Percentiles rank a stretch among this genome's conserved stretches.
phyloP scores from a whole-genome alignment of 2,888 invertebrate species.

The Operophtera brumata region DNA sequence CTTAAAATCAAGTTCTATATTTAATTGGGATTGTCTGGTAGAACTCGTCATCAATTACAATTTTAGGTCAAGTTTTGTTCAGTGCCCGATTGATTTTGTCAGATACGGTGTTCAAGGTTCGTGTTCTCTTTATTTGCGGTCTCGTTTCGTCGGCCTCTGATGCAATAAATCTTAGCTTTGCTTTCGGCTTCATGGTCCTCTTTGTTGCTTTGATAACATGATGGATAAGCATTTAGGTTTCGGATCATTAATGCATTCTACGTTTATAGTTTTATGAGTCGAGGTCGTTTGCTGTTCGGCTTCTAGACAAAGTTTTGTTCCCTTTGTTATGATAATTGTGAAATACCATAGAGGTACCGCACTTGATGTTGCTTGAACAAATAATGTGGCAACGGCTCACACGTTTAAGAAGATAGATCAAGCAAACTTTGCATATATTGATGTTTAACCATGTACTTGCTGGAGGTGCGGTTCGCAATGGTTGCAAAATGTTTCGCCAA shows the following conservation, averaged over 20 bases:
- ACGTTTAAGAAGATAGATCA: conserved; percentile 24
- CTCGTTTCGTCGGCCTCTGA: conserved; percentile 77
- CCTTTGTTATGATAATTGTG: conserved; percentile 25
- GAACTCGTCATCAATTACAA: conserved; percentile 63
- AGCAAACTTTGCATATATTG: conserved; percentile 27
- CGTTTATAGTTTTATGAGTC: conserved; percentile 51
- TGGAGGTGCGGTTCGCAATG: conserved; percentile 31
- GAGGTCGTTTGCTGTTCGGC: conserved; percentile 45
- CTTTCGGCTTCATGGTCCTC: conserved; percentile 72
- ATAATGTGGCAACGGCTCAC: conserved; percentile 13
- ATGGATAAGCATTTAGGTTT: conserved; percentile 69
- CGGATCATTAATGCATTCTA: conserved; percentile 58
- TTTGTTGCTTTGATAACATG: conserved; percentile 73
- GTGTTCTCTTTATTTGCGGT: conserved; percentile 80
- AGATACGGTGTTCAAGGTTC: conserved; percentile 77
- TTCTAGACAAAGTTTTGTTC: conserved; percentile 33
- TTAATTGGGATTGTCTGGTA: conserved; percentile 4
- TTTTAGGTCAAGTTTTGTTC: conserved; percentile 78
- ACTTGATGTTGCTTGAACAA: conserved; percentile 9
- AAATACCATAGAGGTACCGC: conserved; percentile 13
- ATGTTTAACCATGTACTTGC: conserved; percentile 17
- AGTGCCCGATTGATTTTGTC: conserved; percentile 79
- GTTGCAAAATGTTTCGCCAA: conserved; percentile 70
- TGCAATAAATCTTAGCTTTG: conserved; percentile 74
- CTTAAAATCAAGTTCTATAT: no score